A percentile compares a stretch with the other conserved stretches of the same genome.
Evolutionary conservation across 2,797 vertebrate species (phyloP).

Genomic region (Micromesistius poutassou): DNA sequence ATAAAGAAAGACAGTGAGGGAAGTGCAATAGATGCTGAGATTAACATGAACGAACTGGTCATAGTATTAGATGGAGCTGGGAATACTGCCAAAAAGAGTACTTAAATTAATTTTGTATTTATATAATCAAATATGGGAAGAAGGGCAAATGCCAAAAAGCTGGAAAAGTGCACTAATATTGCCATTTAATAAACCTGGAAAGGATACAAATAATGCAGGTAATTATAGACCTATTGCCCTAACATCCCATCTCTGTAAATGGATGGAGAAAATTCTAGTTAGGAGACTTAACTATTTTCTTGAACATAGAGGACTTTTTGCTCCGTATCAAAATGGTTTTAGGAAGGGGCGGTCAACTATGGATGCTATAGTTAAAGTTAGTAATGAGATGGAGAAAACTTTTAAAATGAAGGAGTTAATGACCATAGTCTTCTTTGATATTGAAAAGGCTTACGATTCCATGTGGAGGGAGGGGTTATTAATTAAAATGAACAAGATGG

Average conservation of each 20-base stretch:
- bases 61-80: not conserved
- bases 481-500: not conserved
- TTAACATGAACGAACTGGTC: not conserved
- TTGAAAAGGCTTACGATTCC: not conserved
- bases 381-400: not conserved
- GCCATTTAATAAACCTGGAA: constrained; percentile 3
- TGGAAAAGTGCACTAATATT: constrained; percentile 2
- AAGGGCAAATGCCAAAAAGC: not conserved
- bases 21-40: not conserved
- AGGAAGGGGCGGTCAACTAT: not conserved
- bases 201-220: not conserved
- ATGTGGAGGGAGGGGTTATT: not conserved
- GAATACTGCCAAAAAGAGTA: not conserved
- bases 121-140: constrained; percentile 14
- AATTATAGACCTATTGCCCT: constrained; percentile 4
- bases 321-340: not conserved
- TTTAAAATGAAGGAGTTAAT: not conserved
- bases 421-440: not conserved
- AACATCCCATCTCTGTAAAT: not conserved
- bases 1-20: not conserved
- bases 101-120: not conserved
- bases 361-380: not conserved
- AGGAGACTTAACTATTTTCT: not conserved
- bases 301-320: not conserved
- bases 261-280: constrained; percentile 6